Conservation (phyloP, 1,140 invertebrate genomes). For the Vanessa tameamea region DNA sequence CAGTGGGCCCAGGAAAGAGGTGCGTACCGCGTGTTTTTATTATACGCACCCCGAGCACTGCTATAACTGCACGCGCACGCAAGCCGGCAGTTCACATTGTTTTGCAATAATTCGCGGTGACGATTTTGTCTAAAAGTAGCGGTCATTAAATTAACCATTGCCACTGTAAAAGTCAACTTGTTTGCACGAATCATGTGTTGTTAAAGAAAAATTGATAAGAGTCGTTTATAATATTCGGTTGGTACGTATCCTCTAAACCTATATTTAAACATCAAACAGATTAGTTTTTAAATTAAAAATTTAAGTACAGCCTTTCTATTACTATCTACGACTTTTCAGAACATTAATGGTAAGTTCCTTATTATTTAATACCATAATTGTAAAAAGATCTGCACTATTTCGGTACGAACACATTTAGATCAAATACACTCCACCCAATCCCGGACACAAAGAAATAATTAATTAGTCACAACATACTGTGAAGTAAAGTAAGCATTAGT, state of each 20-base stretch:
- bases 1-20: conserved; percentile 90
- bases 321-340: too few species aligned
- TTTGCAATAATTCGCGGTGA: conserved; percentile 57
- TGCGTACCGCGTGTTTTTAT: conserved; percentile 62
- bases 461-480: too few species aligned
- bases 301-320: too few species aligned
- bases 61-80: conserved; percentile 13
- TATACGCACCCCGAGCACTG: conserved; percentile 5
- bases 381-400: too few species aligned
- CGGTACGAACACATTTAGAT: too few species aligned
- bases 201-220: conserved; percentile 24
- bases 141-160: conserved; percentile 21
- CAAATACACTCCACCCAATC: too few species aligned
- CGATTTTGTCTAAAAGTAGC: conserved; percentile 44
- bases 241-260: conserved; percentile 28
- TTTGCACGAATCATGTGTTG: conserved; percentile 36
- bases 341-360: too few species aligned
- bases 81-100: conserved; percentile 29
- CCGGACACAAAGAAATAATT: too few species aligned
- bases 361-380: too few species aligned
- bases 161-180: conserved; percentile 16
- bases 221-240: conserved; percentile 23
- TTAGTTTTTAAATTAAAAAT: too few species aligned
- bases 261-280: neutral
- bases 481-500: neutral